These are phyloP conservation scores for Motacilla alba DNA, from an alignment of 2,113 vertebrate species.

Conservation along the genomic window DNA sequence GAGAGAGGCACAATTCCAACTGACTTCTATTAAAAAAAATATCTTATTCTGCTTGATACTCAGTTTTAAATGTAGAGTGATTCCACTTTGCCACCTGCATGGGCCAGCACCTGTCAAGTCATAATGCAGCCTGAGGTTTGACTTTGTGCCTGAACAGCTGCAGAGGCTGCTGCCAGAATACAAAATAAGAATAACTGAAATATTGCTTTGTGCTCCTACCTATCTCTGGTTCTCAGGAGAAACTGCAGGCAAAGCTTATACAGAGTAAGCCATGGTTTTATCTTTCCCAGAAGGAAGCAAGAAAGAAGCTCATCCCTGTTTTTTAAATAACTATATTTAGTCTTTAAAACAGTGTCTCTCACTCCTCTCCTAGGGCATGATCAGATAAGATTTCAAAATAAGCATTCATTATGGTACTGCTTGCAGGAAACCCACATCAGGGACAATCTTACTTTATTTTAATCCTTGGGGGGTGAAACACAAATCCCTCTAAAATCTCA, in stretches of 20 bases:
- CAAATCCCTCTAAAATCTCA: not conserved
- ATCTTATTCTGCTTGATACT: not conserved
- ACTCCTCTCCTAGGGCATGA: not conserved
- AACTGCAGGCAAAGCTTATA: not conserved
- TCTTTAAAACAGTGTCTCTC: not conserved
- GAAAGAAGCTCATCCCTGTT: not conserved
- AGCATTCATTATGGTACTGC: not conserved
- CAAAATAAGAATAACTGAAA: not conserved
- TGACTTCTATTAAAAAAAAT: not conserved
- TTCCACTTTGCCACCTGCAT: not conserved
- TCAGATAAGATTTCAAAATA: not conserved
- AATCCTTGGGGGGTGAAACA: not conserved
- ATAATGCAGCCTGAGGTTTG: not conserved
- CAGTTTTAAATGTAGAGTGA: not conserved
- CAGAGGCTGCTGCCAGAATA: not conserved
- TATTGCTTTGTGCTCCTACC: not conserved
- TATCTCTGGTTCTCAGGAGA: not conserved
- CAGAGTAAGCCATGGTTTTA: not conserved
- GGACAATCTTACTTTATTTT: not conserved
- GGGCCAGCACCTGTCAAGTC: not conserved
- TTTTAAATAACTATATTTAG: not conserved
- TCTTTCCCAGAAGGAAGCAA: not conserved
- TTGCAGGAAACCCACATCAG: not conserved
- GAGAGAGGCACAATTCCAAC: not conserved
- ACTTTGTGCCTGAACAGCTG: not conserved